A percentile compares a stretch with the other conserved stretches of the same genome.
These are phyloP conservation scores for Ia io DNA, from an alignment of 2,113 vertebrate species.

Conservation along the genomic window DNA sequence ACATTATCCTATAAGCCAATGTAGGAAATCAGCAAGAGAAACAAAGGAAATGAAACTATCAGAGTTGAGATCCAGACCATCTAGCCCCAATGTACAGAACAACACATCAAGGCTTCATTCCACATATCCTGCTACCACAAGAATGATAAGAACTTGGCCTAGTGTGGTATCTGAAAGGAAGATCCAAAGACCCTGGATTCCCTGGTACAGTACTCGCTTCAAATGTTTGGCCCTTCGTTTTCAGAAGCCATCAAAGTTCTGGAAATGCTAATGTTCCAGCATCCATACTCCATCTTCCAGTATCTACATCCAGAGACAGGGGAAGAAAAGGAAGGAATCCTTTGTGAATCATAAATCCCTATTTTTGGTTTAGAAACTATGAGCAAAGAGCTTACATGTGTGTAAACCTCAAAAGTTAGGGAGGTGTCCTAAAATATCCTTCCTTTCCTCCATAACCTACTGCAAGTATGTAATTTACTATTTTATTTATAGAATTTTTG, in stretches of 20 bases:
- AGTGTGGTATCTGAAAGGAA: neutral
- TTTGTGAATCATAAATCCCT: constrained; percentile 23
- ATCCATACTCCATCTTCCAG: neutral
- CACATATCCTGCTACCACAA: rapidly evolving
- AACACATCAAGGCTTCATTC: neutral
- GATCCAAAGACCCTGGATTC: no score
- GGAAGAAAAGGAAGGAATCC: neutral
- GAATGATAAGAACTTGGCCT: neutral
- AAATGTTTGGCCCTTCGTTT: neutral
- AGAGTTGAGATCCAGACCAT: neutral
- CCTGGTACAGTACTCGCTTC: neutral
- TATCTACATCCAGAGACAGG: neutral
- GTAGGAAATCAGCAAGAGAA: neutral
- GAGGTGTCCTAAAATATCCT: neutral
- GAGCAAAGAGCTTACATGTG: neutral
- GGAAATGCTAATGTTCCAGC: neutral
- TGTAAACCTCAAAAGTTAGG: constrained; percentile 36
- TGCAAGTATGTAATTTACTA: neutral
- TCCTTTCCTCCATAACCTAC: neutral
- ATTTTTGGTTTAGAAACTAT: constrained; percentile 26
- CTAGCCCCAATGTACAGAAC: rapidly evolving
- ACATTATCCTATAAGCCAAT: neutral
- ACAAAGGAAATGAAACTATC: neutral
- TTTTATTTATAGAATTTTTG: constrained; percentile 23
- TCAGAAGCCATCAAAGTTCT: neutral